Percentiles rank a stretch among this genome's conserved stretches.
Conservation (phyloP, 1,140 invertebrate species). For the Leptinotarsa texana region DNA sequence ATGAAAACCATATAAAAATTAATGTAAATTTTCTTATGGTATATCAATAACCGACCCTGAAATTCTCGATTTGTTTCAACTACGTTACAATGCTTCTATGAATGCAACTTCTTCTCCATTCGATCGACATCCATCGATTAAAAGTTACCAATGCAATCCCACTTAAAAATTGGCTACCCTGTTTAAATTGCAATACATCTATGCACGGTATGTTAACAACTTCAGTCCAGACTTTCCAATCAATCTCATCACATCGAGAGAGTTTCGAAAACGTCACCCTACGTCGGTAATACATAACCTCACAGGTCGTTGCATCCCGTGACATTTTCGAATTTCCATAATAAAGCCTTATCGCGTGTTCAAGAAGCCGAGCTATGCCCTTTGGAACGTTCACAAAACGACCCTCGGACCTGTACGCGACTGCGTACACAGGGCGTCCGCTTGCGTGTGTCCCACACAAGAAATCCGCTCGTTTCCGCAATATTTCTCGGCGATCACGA, state of each 20-base stretch:
- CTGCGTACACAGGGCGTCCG: constrained; percentile 26
- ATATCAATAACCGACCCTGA: too few species aligned
- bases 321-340: constrained; percentile 40
- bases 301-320: constrained; percentile 36
- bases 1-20: too few species aligned
- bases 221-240: neutral
- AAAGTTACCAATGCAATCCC: too few species aligned
- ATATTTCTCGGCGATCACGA: constrained; percentile 39
- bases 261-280: neutral
- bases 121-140: too few species aligned
- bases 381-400: constrained; percentile 31
- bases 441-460: constrained; percentile 38
- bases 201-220: too few species aligned
- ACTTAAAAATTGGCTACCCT: too few species aligned
- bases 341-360: constrained; percentile 40
- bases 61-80: too few species aligned
- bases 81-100: too few species aligned
- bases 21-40: too few species aligned
- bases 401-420: constrained; percentile 19
- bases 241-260: neutral
- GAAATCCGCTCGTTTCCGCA: constrained; percentile 31
- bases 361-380: constrained; percentile 33
- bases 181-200: too few species aligned
- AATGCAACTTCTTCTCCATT: too few species aligned
- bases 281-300: constrained; percentile 13